These are phyloP conservation scores for Hemithea aestivaria DNA, from an alignment of 2,888 invertebrate species.

Conservation along the genomic window DNA sequence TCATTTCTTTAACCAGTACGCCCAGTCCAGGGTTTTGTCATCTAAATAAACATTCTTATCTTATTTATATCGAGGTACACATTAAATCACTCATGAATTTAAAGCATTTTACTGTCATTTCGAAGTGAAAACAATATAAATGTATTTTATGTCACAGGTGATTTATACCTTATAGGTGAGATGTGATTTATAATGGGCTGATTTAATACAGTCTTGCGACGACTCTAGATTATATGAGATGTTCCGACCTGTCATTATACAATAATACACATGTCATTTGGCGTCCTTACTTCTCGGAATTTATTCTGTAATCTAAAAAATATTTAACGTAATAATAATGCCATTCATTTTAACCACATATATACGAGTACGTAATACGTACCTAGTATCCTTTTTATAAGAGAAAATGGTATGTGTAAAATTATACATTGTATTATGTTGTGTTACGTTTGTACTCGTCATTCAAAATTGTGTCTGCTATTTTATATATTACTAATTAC, in stretches of 20 bases:
- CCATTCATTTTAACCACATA: too few species aligned
- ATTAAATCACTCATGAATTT: constrained; percentile 75
- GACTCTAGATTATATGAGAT: constrained; percentile 23
- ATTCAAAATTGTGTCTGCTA: too few species aligned
- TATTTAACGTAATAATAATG: too few species aligned
- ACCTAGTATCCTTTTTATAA: too few species aligned
- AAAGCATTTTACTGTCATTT: constrained; percentile 73
- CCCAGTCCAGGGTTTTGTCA: too few species aligned
- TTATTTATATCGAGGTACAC: constrained; percentile 51
- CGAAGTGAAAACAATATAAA: constrained; percentile 76
- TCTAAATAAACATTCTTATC: constrained; percentile 44
- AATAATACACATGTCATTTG: too few species aligned
- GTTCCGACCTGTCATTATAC: constrained; percentile 4
- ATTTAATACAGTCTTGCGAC: constrained; percentile 64
- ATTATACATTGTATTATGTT: too few species aligned
- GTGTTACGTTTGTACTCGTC: too few species aligned
- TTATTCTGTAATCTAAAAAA: neutral
- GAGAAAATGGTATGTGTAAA: too few species aligned
- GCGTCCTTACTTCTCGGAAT: neutral
- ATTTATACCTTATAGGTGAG: constrained; percentile 76
- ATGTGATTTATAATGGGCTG: constrained; percentile 68
- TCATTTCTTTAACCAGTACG: too few species aligned
- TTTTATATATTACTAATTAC: too few species aligned
- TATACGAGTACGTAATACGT: too few species aligned
- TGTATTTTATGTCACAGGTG: constrained; percentile 71